Conservation (phyloP, 2,797 vertebrate genomes). For the Pterois miles region DNA sequence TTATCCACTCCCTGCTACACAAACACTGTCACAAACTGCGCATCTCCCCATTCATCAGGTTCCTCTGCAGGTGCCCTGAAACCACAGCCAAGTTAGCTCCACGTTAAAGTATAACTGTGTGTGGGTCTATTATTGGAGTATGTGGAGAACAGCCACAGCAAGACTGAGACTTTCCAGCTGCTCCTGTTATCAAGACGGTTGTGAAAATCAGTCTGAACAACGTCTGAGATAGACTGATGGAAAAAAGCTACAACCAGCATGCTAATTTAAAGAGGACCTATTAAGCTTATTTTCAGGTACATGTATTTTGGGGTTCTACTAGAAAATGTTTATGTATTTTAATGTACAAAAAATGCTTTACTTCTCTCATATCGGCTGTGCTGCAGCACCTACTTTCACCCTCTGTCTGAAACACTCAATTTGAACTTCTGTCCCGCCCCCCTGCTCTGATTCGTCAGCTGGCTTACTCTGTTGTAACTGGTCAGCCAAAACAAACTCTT, state of each 20-base stretch:
- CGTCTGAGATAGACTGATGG: background rate
- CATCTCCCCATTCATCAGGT: slow-evolving; percentile 29
- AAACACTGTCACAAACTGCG: slow-evolving; percentile 37
- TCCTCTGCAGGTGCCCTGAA: slow-evolving; percentile 30
- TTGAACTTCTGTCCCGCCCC: too few species aligned
- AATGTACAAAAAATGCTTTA: too few species aligned
- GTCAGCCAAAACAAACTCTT: too few species aligned
- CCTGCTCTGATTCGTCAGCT: too few species aligned
- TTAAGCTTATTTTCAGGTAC: too few species aligned
- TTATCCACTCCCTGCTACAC: slow-evolving; percentile 33
- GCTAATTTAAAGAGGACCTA: background rate
- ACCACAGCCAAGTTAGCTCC: slow-evolving; percentile 3
- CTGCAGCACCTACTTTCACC: too few species aligned
- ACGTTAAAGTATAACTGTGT: background rate
- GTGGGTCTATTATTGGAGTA: slow-evolving; percentile 8
- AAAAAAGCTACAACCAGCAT: background rate
- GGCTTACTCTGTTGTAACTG: too few species aligned
- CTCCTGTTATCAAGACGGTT: background rate
- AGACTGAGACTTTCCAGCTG: slow-evolving; percentile 9
- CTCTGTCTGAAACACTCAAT: too few species aligned
- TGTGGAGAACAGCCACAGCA: slow-evolving; percentile 5
- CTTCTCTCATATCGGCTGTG: too few species aligned
- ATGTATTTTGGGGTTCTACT: too few species aligned
- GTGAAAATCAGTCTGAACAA: background rate
- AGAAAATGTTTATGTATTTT: too few species aligned